phyloP scores from a whole-genome alignment of 2,797 vertebrate species.

The Leuciscus waleckii region DNA sequence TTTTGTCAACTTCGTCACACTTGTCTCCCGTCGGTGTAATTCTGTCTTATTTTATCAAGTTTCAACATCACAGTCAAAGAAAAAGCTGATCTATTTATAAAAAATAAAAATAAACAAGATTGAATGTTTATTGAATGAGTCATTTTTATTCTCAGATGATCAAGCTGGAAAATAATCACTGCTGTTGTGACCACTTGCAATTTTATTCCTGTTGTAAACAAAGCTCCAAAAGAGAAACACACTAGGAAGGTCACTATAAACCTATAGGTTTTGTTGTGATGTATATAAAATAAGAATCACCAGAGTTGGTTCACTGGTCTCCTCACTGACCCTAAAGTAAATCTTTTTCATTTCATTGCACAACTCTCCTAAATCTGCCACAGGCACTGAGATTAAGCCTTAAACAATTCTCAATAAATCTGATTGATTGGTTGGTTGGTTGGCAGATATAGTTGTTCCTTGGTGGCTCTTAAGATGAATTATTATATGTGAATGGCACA shows the following conservation, averaged over 20 bases:
- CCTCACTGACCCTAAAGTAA: slow-evolving; percentile 17
- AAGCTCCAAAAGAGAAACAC: slow-evolving; percentile 14
- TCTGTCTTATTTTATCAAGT: slow-evolving; percentile 22
- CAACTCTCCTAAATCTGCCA: background rate
- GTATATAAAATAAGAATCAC: slow-evolving; percentile 1
- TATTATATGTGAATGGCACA: slow-evolving; percentile 14
- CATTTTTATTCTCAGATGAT: slow-evolving; percentile 22
- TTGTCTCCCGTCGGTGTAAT: slow-evolving; percentile 22
- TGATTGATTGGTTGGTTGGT: slow-evolving; percentile 22
- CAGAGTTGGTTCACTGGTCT: background rate
- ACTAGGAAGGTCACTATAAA: slow-evolving; percentile 5
- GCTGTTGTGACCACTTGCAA: background rate
- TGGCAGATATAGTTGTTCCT: background rate
- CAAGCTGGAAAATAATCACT: slow-evolving; percentile 32
- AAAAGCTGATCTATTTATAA: slow-evolving; percentile 1
- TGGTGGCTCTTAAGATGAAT: slow-evolving; percentile 6
- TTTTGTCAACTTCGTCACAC: background rate
- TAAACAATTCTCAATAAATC: slow-evolving; percentile 26
- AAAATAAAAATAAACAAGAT: slow-evolving; percentile 3
- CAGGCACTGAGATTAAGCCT: slow-evolving; percentile 17
- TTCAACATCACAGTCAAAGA: background rate
- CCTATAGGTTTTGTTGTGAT: slow-evolving; percentile 14
- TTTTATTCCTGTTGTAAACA: slow-evolving; percentile 2
- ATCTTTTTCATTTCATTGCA: background rate
- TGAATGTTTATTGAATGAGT: slow-evolving; percentile 7